phyloP scores from a whole-genome alignment of 2,888 invertebrate genomes.

The Xestobium rufovillosum region DNA sequence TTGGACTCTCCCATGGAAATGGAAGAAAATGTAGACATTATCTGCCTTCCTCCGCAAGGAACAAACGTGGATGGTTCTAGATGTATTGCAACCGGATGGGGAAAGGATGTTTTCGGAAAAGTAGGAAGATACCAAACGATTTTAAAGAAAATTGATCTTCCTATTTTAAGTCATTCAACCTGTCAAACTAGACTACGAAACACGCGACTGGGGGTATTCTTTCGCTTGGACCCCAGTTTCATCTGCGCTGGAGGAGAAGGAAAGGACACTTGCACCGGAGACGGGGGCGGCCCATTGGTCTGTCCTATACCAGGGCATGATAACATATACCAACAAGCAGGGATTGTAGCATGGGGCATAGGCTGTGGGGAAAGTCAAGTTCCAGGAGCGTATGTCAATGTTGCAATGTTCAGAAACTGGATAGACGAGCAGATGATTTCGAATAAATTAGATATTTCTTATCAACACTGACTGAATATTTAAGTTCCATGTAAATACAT shows the following conservation, averaged over 20 bases:
- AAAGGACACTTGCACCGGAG: slow-evolving; percentile 70
- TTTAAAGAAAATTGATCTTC: too few relatives aligned
- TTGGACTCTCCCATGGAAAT: slow-evolving; percentile 53
- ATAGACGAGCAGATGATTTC: slow-evolving; percentile 41
- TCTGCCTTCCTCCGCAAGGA: slow-evolving; percentile 54
- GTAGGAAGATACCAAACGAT: slow-evolving; percentile 57
- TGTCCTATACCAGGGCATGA: slow-evolving; percentile 54
- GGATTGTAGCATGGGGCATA: slow-evolving; percentile 79
- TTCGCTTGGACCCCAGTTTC: slow-evolving; percentile 61
- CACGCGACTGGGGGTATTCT: slow-evolving; percentile 59
- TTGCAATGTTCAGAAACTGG: slow-evolving; percentile 59
- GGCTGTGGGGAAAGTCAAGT: slow-evolving; percentile 61
- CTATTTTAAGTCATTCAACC: slow-evolving; percentile 46
- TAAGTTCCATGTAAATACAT: too few relatives aligned
- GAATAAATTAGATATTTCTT: slow-evolving; percentile 26
- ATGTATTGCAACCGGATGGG: slow-evolving; percentile 71
- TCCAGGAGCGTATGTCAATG: slow-evolving; percentile 70
- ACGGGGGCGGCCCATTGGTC: slow-evolving; percentile 71
- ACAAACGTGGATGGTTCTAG: slow-evolving; percentile 44
- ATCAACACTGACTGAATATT: background rate
- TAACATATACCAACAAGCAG: slow-evolving; percentile 49
- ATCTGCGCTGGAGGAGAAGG: slow-evolving; percentile 75
- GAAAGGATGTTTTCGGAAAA: slow-evolving; percentile 41
- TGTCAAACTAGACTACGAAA: slow-evolving; percentile 55
- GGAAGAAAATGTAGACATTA: slow-evolving; percentile 61